Percentiles rank a stretch among this genome's conserved stretches.
phyloP scores from a whole-genome alignment of 2,113 vertebrate genomes.

The Daubentonia madagascariensis region DNA sequence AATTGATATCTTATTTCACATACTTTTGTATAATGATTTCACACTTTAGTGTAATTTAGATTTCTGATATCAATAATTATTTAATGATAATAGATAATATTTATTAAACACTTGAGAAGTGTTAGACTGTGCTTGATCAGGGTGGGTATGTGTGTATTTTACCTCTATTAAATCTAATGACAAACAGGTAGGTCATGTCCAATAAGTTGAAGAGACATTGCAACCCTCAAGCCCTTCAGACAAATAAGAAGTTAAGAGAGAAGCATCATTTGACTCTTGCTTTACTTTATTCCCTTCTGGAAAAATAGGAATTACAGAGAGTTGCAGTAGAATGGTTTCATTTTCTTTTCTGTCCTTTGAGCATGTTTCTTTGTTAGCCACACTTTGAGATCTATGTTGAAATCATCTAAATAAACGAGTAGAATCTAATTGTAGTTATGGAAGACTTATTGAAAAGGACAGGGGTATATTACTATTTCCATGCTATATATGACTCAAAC shows the following conservation, averaged over 20 bases:
- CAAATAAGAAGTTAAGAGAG: background rate
- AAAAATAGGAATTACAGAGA: background rate
- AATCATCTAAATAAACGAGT: background rate
- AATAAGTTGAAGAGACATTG: background rate
- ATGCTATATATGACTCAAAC: background rate
- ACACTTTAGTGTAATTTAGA: background rate
- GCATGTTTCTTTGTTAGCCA: background rate
- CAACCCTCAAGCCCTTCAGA: background rate
- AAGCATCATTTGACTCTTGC: background rate
- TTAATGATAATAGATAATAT: background rate
- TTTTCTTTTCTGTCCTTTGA: background rate
- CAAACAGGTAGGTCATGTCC: background rate
- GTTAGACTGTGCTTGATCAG: background rate
- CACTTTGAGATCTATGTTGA: background rate
- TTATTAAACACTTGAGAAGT: background rate
- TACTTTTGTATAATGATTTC: background rate
- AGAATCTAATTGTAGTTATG: background rate
- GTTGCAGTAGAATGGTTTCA: background rate
- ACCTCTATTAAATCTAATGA: background rate
- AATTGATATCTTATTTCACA: background rate
- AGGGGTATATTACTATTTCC: background rate
- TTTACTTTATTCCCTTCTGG: background rate
- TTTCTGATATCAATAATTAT: background rate
- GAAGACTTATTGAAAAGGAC: background rate
- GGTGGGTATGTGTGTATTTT: background rate